Evolutionary conservation across 2,113 vertebrate species (phyloP).

Genomic region (Python bivittatus): DNA sequence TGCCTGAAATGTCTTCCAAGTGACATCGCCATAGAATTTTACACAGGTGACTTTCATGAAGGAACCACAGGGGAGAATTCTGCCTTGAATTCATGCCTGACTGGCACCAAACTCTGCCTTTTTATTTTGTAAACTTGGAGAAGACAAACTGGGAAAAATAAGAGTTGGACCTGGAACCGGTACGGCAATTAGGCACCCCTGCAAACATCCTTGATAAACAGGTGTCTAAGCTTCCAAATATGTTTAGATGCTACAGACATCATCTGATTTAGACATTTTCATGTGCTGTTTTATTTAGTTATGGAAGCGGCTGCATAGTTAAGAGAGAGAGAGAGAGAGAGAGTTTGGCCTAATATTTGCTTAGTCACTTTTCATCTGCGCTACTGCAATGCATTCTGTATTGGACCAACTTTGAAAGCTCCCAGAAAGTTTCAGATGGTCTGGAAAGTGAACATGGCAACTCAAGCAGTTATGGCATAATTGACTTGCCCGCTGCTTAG

Average conservation of each 20-base stretch:
- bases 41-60: slow-evolving; percentile 13
- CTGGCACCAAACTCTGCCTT: slow-evolving; percentile 53
- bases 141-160: slow-evolving; percentile 41
- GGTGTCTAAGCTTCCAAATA: not conserved
- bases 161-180: slow-evolving; percentile 2
- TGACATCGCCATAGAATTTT: slow-evolving; percentile 17
- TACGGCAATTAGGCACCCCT: slow-evolving; percentile 4
- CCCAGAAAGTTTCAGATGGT: not conserved
- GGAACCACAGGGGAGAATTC: slow-evolving; percentile 42
- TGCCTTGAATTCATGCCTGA: slow-evolving; percentile 61
- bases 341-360: not conserved
- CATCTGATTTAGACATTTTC: not conserved
- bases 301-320: not conserved
- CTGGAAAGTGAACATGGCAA: not conserved
- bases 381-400: not conserved
- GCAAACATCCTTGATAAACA: slow-evolving; percentile 20
- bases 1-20: slow-evolving; percentile 13
- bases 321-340: not conserved
- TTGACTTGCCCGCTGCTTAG: not conserved
- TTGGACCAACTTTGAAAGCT: not conserved
- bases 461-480: not conserved
- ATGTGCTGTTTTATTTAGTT: not conserved
- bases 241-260: not conserved
- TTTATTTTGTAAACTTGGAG: slow-evolving; percentile 62
- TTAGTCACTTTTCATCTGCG: not conserved